A percentile compares a stretch with the other conserved stretches of the same genome.
These are phyloP conservation scores for Oegoconia quadripuncta DNA, from an alignment of 2,888 invertebrate species.

Conservation along the genomic window DNA sequence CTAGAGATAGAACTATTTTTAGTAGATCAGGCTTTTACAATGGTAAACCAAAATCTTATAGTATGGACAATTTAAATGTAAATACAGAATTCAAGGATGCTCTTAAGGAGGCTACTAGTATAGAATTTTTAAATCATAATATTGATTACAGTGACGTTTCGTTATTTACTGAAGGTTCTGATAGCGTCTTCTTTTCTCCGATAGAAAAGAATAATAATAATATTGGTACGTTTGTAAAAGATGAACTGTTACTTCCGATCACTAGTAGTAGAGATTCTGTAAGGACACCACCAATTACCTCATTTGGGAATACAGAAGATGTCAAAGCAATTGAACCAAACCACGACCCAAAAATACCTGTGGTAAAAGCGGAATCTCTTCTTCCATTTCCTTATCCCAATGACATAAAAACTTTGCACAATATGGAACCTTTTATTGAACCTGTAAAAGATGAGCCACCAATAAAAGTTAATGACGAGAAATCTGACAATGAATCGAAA, in stretches of 20 bases:
- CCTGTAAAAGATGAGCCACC: conserved; percentile 10
- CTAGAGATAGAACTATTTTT: conserved; percentile 44
- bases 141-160: conserved; percentile 48
- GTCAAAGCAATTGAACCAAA: not conserved
- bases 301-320: not conserved
- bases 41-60: conserved; percentile 67
- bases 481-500: conserved; percentile 52
- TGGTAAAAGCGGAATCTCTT: conserved; percentile 53
- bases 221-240: conserved; percentile 18
- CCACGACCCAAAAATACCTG: conserved; percentile 27
- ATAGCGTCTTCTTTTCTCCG: conserved; percentile 51
- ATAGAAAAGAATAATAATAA: conserved; percentile 42
- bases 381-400: conserved; percentile 54
- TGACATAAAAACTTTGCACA: conserved; percentile 32
- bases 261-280: conserved; percentile 2
- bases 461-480: conserved; percentile 25
- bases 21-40: conserved; percentile 51
- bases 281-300: not conserved
- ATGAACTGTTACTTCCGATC: conserved; percentile 7
- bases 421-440: conserved; percentile 26
- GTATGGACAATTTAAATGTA: conserved; percentile 58
- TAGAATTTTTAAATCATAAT: conserved; percentile 47
- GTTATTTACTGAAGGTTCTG: conserved; percentile 55
- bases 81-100: conserved; percentile 46
- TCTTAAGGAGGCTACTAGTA: conserved; percentile 63